Base-by-base conservation (phyloP, 2,113 vertebrate species). In the Rhea americana region DNA sequence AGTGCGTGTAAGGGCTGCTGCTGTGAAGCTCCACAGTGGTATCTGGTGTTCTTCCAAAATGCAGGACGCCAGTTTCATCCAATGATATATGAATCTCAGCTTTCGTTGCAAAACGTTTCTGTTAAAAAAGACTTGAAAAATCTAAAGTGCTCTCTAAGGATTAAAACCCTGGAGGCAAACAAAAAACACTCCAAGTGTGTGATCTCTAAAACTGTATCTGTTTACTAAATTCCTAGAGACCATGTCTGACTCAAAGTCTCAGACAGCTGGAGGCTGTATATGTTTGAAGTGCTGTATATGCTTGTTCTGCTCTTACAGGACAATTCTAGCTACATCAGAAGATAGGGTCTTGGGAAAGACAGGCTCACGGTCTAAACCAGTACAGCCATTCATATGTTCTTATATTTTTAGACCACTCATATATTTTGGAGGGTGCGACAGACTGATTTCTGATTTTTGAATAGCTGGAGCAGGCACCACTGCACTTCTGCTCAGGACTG, bases 1-100 rank as follows among this genome's bases (percentile, higher is more conserved):
- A 2, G 5, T 25, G 32, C 43, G 59, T 0, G 0, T 17, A 28
- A 89, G 21, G 22, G 20, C 45, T 77, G 37, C 58, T 85, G 32
- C 47, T 59, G 61, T 53, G 48, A 82, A 48, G 19, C 56, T 80
- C 61, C 47, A n/a, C 25, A 28, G 43, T 28, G 20, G 43, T 45
- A 45, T 30, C 16, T 13, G 55, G 21, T 50, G 17, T 7, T 74
- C 18, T 62, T 28, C 70, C 48, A 59, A 63, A 43, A 61, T 15
- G 45, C 37, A 45, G 68, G 63, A 53, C 70, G 28, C 28, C 45
- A 66, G 19, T 7, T 37, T 83, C 83, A 28, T 22, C 72, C 72
- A 15, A 20, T 15, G 22, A 39, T 9, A 17, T 30, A 48, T 1
- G 8, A 74, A 7, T 20, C 77, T 16, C 65, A 93, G 22, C 17